Conservation (phyloP, 2,888 invertebrate genomes). For the Ophion slaviceki region DNA sequence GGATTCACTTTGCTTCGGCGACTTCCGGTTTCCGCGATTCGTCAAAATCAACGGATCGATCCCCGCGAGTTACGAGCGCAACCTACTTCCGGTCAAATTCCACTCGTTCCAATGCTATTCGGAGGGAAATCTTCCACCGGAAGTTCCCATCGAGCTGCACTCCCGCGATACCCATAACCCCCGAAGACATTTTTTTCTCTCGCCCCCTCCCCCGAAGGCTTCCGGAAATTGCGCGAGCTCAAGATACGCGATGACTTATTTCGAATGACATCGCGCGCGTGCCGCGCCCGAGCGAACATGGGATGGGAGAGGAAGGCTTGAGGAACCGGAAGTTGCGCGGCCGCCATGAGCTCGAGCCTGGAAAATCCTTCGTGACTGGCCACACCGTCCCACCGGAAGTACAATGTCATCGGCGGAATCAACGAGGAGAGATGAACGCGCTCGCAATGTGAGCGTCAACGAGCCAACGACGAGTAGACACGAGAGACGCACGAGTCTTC, state of each 20-base stretch:
- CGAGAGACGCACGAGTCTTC: constrained; percentile 37
- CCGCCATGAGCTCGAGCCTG: constrained; percentile 30
- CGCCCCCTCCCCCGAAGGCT: neutral
- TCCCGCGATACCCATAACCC: too few relatives aligned
- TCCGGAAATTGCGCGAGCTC: neutral
- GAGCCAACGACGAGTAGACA: constrained; percentile 50
- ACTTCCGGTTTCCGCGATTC: constrained; percentile 6
- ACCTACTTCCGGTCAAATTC: neutral
- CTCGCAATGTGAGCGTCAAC: neutral
- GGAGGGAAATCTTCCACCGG: neutral
- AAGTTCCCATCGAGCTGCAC: neutral
- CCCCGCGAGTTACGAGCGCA: too few relatives aligned
- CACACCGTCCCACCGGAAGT: neutral
- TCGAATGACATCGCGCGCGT: neutral
- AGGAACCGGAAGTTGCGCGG: constrained; percentile 3
- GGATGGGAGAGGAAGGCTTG: constrained; percentile 6
- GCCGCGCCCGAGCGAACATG: neutral
- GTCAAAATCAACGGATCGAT: too few relatives aligned
- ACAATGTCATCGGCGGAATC: constrained; percentile 51
- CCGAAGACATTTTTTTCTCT: neutral
- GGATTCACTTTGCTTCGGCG: constrained; percentile 35
- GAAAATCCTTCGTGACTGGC: constrained; percentile 17
- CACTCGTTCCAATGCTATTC: neutral
- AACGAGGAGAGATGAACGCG: neutral
- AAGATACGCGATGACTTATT: neutral